Base-by-base conservation (phyloP, 2,113 vertebrate genomes). In the Poeciliopsis prolifica region DNA sequence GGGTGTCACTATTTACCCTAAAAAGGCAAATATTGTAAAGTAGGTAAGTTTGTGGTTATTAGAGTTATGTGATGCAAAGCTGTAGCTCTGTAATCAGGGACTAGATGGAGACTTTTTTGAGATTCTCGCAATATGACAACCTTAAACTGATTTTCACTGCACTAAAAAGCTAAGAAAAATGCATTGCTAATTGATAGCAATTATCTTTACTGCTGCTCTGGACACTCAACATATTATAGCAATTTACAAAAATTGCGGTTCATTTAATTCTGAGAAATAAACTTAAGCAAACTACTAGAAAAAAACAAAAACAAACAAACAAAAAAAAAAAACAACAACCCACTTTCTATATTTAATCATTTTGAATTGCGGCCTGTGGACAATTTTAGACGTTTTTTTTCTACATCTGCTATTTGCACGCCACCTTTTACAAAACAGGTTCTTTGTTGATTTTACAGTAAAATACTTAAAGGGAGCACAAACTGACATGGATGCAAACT, bases 61-160 rank as follows among this genome's bases (percentile, higher is more conserved):
- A 87, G 88, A 89, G 64, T 65, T 33, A 37, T 60, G 30, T 60
- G 30, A 76, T 77, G 58, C 73, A 60, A 63, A 81, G 78, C 65
- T 72, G 68, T 44, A 77, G 79, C 66, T 73, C 1, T 68, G 70
- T 87, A 90, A 89, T 80, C 78, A 87, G 86, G 44, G 76, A 62
- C 44, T 7, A 6, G 19, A n/a, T n/a, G 24, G 19, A 54, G 51
- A 54, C 51, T 22, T 24, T 3, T 15, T 9, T 24, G 19, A 9
- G 19, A 54, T 54, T 54, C 51, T 54, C 22, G 5, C 15, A 54
- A 24, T 54, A 8, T 54, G 22, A 54, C 17, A 24, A 54, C 22
- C 6, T 54, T 24, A 24, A 54, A 24, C 24, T 2, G 1, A 3
- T 5, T 54, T 54, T 24, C 19, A 8, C 5, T 54, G 19, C 19